Evolutionary conservation across 2,797 vertebrate species (phyloP), one percentile per base, ranked within the genome.

Genomic region (Chromis chromis): DNA sequence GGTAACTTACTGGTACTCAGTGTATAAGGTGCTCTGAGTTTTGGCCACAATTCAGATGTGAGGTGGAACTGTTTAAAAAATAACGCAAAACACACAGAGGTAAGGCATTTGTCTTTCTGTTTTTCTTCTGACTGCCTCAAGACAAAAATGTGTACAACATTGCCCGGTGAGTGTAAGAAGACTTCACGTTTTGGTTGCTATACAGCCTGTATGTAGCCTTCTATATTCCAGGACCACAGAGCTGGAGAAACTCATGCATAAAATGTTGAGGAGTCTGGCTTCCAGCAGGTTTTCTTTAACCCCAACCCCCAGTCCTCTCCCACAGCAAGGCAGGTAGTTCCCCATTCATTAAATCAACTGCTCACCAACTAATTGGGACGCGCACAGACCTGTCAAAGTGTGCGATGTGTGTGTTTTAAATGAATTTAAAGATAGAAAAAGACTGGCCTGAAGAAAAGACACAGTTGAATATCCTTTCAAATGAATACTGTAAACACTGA

Each of bases 321-420:
- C 64, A 53, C 62, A 74, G 54, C 61, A 59, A 33, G 40, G 46
- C 25, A 82, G 76, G 52, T 77, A 58, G 74, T 64, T 65, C 24
- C 61, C 70, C 57, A 76, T 82, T 86, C 69, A 86, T 81, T 77
- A 81, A 86, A 58, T 54, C 63, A 79, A 48, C 36, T n/a, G 1
- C 73, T 74, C 65, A 61, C 33, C 25, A 44, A 75, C 70, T 74
- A 86, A 71, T 67, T 56, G 74, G 76, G 68, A 83, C 80, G 48
- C 67, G 80, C 69, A 80, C 59, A 79, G 69, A 77, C 83, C 3
- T 76, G 80, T 73, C 36, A 48, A 9, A 40, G 46, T 11, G 16
- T 58, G 24, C 19, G 33, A 46, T 31, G 65, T 44, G 28, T 42
- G 67, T 72, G 33, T 60, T 64, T 71, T 0, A 58, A 79, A 65